Percentiles rank a stretch among this genome's conserved stretches.
These are phyloP conservation scores for Aplidium turbinatum DNA, from an alignment of 23 tunicate species.

Conservation along the genomic window DNA sequence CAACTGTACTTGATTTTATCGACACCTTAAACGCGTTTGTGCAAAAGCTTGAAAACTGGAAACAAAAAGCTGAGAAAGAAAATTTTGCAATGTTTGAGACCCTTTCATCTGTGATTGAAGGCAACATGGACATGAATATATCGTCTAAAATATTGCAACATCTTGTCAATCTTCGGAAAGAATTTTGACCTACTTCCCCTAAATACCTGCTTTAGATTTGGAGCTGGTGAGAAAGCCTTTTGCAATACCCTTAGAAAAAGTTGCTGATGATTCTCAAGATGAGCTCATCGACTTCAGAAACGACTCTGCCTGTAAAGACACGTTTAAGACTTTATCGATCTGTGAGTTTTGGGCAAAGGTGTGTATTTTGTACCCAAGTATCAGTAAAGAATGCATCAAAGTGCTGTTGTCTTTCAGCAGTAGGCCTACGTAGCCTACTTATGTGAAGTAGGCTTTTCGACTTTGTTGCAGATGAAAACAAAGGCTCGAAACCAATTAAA, in stretches of 20 bases:
- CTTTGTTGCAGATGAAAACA: too few relatives aligned
- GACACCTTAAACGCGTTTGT: constrained; percentile 39
- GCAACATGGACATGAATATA: too few relatives aligned
- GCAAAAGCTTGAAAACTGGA: constrained; percentile 49
- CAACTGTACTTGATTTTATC: constrained; percentile 43
- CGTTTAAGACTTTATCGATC: constrained; percentile 32
- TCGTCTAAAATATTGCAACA: too few relatives aligned
- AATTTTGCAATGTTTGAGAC: constrained; percentile 37
- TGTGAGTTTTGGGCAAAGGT: constrained; percentile 46
- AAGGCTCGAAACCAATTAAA: too few relatives aligned
- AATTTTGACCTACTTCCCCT: constrained; percentile 36
- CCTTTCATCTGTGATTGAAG: constrained; percentile 41
- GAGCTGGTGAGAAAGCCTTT: constrained; percentile 57
- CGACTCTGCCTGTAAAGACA: constrained; percentile 39
- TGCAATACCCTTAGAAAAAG: constrained; percentile 31
- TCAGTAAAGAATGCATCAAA: constrained; percentile 45
- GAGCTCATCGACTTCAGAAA: constrained; percentile 50
- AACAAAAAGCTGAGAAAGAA: constrained; percentile 36
- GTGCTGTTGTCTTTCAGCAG: constrained; percentile 42
- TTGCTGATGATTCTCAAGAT: constrained; percentile 38
- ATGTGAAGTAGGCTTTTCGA: too few relatives aligned
- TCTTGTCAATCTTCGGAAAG: too few relatives aligned
- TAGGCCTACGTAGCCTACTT: too few relatives aligned
- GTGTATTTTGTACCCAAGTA: constrained; percentile 45
- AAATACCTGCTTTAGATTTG: constrained; percentile 28